phyloP scores from a whole-genome alignment of 2,888 invertebrate genomes.

The Drosophila colorata region DNA sequence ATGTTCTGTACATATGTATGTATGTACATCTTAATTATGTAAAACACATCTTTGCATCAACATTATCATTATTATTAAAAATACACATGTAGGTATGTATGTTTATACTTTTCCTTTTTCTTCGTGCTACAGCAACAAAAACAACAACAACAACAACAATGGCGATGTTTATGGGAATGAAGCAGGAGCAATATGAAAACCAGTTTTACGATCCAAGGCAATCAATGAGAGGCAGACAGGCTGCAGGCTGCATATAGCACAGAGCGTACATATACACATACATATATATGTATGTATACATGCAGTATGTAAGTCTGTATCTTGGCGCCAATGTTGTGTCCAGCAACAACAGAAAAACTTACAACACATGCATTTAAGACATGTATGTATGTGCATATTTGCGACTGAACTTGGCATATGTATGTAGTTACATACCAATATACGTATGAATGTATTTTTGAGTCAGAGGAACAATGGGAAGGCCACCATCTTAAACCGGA shows the following conservation, averaged over 20 bases:
- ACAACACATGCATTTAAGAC: conserved; percentile 16
- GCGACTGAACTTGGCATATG: conserved; percentile 3
- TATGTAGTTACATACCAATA: conserved; percentile 1
- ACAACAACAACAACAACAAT: conserved; percentile 17
- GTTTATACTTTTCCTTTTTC: conserved; percentile 71
- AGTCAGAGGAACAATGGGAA: conserved; percentile 46
- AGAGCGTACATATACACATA: conserved; percentile 19
- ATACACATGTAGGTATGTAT: conserved; percentile 1
- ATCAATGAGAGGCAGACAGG: conserved; percentile 32
- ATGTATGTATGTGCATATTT: not conserved
- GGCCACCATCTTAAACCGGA: conserved; percentile 68
- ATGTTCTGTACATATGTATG: not conserved
- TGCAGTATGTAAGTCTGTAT: not conserved
- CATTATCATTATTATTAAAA: not conserved
- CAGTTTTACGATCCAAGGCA: conserved; percentile 65
- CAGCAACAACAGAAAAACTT: conserved; percentile 28
- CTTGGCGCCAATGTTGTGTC: conserved; percentile 33
- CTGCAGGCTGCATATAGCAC: conserved; percentile 48
- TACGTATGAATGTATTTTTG: conserved; percentile 1
- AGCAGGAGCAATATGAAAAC: conserved; percentile 64
- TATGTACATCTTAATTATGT: conserved; percentile 23
- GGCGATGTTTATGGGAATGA: conserved; percentile 30
- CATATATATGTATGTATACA: not conserved
- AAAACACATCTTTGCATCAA: not conserved
- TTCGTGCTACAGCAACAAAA: conserved; percentile 35